phyloP scores from a whole-genome alignment of 2,888 invertebrate species.

The Oscheius sp. region DNA sequence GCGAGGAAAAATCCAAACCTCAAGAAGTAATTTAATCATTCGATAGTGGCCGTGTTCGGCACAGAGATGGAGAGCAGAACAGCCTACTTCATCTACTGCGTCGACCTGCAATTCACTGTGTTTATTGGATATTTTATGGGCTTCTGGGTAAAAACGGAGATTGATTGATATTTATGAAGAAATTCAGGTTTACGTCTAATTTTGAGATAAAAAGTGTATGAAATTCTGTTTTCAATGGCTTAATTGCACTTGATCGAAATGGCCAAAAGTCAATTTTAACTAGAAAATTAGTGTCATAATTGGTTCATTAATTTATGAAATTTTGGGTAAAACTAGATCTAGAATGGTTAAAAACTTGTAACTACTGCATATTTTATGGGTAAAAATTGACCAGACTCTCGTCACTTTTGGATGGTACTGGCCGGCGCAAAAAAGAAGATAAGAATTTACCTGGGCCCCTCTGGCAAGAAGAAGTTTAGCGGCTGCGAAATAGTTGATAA shows the following conservation, averaged over 20 bases:
- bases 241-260: too few relatives aligned
- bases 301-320: too few relatives aligned
- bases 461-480: constrained; percentile 82
- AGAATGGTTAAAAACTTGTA: background rate
- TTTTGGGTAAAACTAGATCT: too few relatives aligned
- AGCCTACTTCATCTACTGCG: constrained; percentile 82
- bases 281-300: too few relatives aligned
- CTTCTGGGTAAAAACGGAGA: too few relatives aligned
- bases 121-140: background rate
- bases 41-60: constrained; percentile 77
- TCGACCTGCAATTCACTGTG: constrained; percentile 73
- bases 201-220: too few relatives aligned
- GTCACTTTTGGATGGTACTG: background rate
- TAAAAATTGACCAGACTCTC: background rate
- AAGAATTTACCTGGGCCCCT: constrained; percentile 70
- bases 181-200: too few relatives aligned
- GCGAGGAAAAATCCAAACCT: constrained; percentile 50
- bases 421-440: too few relatives aligned
- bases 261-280: too few relatives aligned
- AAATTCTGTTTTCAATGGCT: too few relatives aligned
- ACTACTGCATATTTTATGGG: background rate
- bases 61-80: constrained; percentile 88
- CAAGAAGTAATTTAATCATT: constrained; percentile 62
- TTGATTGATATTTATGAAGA: too few relatives aligned
- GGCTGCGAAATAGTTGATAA: constrained; percentile 82